Percentiles rank a stretch among this genome's conserved stretches.
Conservation (phyloP, 2,797 vertebrate species). For the Scomberomorus guttatus region DNA sequence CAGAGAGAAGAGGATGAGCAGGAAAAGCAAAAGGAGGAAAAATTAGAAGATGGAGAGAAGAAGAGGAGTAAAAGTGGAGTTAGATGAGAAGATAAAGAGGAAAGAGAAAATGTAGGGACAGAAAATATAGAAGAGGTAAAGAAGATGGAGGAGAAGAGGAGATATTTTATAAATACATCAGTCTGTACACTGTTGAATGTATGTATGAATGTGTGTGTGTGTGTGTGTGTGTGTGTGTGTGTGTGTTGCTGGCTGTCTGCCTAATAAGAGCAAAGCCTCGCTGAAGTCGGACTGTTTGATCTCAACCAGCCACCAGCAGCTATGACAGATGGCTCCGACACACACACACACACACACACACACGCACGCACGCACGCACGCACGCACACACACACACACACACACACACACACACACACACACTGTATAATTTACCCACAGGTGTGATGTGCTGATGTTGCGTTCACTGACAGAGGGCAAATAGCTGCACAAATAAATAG, state of each 20-base stretch:
- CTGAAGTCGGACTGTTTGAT: constrained; percentile 65
- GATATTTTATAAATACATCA: constrained; percentile 20
- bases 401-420: constrained; percentile 29
- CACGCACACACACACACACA: constrained; percentile 27
- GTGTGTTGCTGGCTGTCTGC: constrained; percentile 26
- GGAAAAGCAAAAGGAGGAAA: too few relatives aligned
- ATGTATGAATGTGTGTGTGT: neutral
- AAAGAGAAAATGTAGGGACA: too few relatives aligned
- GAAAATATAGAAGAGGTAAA: too few relatives aligned
- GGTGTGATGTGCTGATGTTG: constrained; percentile 39
- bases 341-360: constrained; percentile 27
- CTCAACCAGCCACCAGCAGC: constrained; percentile 65
- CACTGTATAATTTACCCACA: constrained; percentile 17
- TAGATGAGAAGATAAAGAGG: too few relatives aligned
- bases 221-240: constrained; percentile 15
- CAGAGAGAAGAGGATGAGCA: too few relatives aligned
- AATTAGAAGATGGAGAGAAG: too few relatives aligned
- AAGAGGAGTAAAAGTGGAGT: too few relatives aligned
- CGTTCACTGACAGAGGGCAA: constrained; percentile 33
- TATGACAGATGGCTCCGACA: constrained; percentile 58
- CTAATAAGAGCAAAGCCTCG: constrained; percentile 70
- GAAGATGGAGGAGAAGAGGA: too few relatives aligned
- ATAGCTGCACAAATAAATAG: too few relatives aligned
- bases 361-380: constrained; percentile 29
- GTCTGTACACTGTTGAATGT: constrained; percentile 23